These are phyloP conservation scores for Mustela nigripes DNA, from an alignment of 2,113 vertebrate species.

Conservation along the genomic window DNA sequence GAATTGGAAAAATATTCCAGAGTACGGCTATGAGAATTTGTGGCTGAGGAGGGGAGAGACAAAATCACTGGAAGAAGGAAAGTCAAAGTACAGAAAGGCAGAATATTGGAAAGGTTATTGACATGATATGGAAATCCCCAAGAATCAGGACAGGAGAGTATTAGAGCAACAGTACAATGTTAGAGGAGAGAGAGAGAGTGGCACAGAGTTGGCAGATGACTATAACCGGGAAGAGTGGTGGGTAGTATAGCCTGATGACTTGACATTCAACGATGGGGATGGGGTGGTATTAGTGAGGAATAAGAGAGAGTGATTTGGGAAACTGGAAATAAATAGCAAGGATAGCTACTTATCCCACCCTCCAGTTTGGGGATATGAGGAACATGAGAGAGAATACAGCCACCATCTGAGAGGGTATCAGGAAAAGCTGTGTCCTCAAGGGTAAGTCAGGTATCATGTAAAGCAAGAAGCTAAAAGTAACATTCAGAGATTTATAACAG, in stretches of 20 bases:
- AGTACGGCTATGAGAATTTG: neutral
- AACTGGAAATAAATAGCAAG: neutral
- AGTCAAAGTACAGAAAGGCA: conserved; percentile 35
- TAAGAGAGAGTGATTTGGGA: neutral
- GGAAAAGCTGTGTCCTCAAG: conserved; percentile 1
- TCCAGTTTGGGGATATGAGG: neutral
- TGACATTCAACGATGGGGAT: neutral
- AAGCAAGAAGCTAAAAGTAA: conserved; percentile 20
- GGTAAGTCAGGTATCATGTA: neutral
- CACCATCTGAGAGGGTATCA: neutral
- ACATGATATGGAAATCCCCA: neutral
- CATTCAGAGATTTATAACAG: neutral
- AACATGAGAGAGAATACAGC: neutral
- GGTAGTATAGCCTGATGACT: neutral
- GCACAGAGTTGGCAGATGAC: neutral
- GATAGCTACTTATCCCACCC: neutral
- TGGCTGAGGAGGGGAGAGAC: neutral
- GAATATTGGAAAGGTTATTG: neutral
- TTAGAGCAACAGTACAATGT: neutral
- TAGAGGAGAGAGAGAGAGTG: neutral
- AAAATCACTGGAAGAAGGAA: conserved; percentile 11
- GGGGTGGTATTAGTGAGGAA: neutral
- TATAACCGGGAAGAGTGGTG: neutral
- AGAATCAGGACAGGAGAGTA: neutral
- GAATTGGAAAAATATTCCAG: conserved; percentile 15